Evolutionary conservation across 2,888 invertebrate species (phyloP).

Genomic region (Drosophila flavopinicola): DNA sequence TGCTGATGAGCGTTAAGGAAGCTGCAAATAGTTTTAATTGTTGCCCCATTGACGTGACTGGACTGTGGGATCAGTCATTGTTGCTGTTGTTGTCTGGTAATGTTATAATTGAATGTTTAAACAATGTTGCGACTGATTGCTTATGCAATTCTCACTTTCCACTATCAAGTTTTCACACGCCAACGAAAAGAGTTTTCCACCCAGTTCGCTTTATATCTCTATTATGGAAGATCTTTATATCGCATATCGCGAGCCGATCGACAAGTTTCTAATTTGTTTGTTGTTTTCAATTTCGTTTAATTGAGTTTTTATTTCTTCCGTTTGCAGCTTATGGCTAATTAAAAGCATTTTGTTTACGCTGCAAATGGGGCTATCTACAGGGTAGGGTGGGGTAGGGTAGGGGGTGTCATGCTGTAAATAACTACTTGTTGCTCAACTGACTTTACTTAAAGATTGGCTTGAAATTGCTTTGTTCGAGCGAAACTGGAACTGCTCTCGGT

Average conservation of each 20-base stretch:
- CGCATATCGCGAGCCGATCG: slow-evolving; percentile 39
- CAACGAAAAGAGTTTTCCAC: slow-evolving; percentile 21
- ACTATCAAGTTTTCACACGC: slow-evolving; percentile 57
- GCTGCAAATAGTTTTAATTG: slow-evolving; percentile 74
- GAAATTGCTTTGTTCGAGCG: slow-evolving; percentile 42
- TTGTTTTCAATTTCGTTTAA: slow-evolving; percentile 55
- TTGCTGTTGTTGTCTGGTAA: slow-evolving; percentile 33
- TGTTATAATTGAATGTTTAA: slow-evolving; percentile 55
- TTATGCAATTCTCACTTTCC: slow-evolving; percentile 60
- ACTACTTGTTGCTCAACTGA: slow-evolving; percentile 31
- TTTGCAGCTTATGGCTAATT: slow-evolving; percentile 44
- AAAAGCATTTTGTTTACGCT: slow-evolving; percentile 50
- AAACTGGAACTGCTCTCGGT: slow-evolving; percentile 62
- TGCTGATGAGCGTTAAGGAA: slow-evolving; percentile 68
- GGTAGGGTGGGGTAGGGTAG: background rate
- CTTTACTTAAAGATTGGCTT: slow-evolving; percentile 21
- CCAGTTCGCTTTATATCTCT: slow-evolving; percentile 14
- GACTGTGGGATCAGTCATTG: slow-evolving; percentile 46
- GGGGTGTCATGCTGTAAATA: slow-evolving; percentile 31
- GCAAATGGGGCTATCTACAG: background rate
- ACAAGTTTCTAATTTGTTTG: slow-evolving; percentile 58
- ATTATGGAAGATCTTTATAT: slow-evolving; percentile 34
- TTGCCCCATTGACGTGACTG: slow-evolving; percentile 64
- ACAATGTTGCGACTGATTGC: slow-evolving; percentile 37
- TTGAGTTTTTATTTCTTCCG: slow-evolving; percentile 38